Percentiles rank a stretch among this genome's conserved stretches.
Conservation (phyloP, 2,113 vertebrate species). For the Scatophagus argus region DNA sequence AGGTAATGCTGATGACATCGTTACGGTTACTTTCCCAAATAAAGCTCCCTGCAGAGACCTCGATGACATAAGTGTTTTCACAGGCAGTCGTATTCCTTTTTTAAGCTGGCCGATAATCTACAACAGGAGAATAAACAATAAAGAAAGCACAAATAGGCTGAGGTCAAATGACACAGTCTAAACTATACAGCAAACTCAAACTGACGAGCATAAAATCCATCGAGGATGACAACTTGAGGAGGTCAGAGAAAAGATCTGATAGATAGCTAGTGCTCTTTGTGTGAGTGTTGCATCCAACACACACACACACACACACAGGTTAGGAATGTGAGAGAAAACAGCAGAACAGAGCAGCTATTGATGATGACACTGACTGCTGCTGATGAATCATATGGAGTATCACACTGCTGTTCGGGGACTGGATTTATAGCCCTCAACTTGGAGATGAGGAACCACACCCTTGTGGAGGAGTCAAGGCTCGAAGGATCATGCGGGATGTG, state of each 20-base stretch:
- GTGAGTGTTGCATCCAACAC: slow-evolving; percentile 21
- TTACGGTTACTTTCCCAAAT: not conserved
- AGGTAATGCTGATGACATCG: not conserved
- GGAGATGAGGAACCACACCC: slow-evolving; percentile 42
- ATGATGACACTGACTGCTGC: slow-evolving; percentile 28
- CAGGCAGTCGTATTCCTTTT: not conserved
- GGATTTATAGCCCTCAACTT: slow-evolving; percentile 27
- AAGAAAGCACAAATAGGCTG: not conserved
- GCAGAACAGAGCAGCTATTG: slow-evolving; percentile 59
- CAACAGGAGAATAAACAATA: not conserved
- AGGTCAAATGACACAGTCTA: not conserved
- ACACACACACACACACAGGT: slow-evolving; percentile 63
- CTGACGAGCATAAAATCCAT: not conserved
- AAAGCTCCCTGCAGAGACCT: not conserved
- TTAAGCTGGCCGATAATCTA: not conserved
- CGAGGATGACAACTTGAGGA: not conserved
- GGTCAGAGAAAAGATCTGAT: slow-evolving; percentile 6
- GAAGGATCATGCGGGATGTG: slow-evolving; percentile 26
- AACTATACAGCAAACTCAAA: not conserved
- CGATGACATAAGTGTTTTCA: not conserved
- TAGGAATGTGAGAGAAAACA: slow-evolving; percentile 62
- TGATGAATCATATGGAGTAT: slow-evolving; percentile 58
- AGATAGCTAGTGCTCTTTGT: slow-evolving; percentile 17
- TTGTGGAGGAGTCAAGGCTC: slow-evolving; percentile 29
- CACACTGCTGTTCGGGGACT: slow-evolving; percentile 19